Evolutionary conservation across 2,888 invertebrate species (phyloP), one percentile per base, ranked within the genome.

Genomic region (Rhamnusium bicolor): DNA sequence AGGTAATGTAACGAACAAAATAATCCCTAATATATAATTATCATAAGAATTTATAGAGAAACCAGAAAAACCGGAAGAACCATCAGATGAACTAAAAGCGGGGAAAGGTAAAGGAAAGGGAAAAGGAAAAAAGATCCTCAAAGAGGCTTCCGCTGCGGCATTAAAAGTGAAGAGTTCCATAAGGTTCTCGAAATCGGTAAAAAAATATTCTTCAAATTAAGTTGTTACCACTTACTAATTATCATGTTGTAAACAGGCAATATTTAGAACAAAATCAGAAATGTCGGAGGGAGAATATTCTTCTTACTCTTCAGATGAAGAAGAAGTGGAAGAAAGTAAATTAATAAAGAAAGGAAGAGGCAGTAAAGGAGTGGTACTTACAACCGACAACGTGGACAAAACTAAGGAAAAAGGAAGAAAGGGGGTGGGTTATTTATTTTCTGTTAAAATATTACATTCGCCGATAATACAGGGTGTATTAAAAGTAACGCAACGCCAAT

Each of bases 341-440:
- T n/a, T n/a, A 75, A 47, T 24, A 32, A 51, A 73, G 85, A 70
- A 90, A 89, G 49, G 56, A 1, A 80, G 80, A 66, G 47, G 63
- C 66, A n/a, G 53, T 16, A 40, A 53, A 53, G 49, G 49, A n/a
- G n/a, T n/a, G n/a, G n/a, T n/a, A n/a, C n/a, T 47, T 10, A 21
- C 24, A 27, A 19, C 18, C 10, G 40, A 53, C n/a, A 32, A 67
- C 14, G 67, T 46, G 49, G 69, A 32, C 85, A 89, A 8, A 89
- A 88, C 88, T 79, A 83, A 2, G 89, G 63, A 87, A 88, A 0
- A 24, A 88, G 88, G 69, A 89, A 89, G 89, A 63, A 70, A 69
- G 53, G 63, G 12, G 32, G 32, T 32, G 32, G 32, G 40, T 40
- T 40, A 14, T n/a, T n/a, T n/a, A n/a, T n/a, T n/a, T n/a, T n/a